Base-by-base conservation (phyloP, 2,113 vertebrate species). In the Campylomormyrus tamandua region DNA sequence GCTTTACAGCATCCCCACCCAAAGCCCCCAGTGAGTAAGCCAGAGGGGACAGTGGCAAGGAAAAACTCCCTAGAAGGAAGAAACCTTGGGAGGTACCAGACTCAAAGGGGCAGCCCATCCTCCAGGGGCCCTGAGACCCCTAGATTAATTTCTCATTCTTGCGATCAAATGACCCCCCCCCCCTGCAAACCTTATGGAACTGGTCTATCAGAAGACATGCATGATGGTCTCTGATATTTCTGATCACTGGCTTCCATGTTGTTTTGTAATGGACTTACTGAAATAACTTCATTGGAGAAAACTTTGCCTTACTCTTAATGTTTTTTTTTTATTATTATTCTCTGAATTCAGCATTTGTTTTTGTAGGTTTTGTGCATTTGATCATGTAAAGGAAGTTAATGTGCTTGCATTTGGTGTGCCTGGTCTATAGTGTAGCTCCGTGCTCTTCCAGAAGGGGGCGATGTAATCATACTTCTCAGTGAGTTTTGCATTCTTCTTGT, bases 361-460 rank as follows among this genome's bases (percentile, higher is more conserved):
- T 80, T 39, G 35, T 80, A 42, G 27, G 31, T 31, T 70, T 70
- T 70, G 62, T 31, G 62, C n/a, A 31, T 70, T 70, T 70, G 2
- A 31, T 70, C 27, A 31, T 31, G 7, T 19, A 77, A 11, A 27
- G 4, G 35, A 74, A 74, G 45, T 88, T 70, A 21, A n/a, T 5
- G 11, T 46, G 8, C 45, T 77, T 50, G 66, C 62, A 74, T 50
- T 88, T 88, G 88, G 45, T 15, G 24, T 8, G 15, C n/a, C n/a
- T n/a, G 46, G 17, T 24, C 42, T 83, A 19, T n/a, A 21, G 2
- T 91, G 92, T 62, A 90, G 90, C 92, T 70, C 90, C 89, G n/a
- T 90, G n/a, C 83, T 90, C 83, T 66, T 90, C 91, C 92, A 93
- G 91, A 90, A 92, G 93, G 93, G 91, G 92, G 91, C 91, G 92